These are phyloP conservation scores for Polypedilum pembai DNA, from an alignment of 1,140 invertebrate genomes.

Conservation along the genomic window DNA sequence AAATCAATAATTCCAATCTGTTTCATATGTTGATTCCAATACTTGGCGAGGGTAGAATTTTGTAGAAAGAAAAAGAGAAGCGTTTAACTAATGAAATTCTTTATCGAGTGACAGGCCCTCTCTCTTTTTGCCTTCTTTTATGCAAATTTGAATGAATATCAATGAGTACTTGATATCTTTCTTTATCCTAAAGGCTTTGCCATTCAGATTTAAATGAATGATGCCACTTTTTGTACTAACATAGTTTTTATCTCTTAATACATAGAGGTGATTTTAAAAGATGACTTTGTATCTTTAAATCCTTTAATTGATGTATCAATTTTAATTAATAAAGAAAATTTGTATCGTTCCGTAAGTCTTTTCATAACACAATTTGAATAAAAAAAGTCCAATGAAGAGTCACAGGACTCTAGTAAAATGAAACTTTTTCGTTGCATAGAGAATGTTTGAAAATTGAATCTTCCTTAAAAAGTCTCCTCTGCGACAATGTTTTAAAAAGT, in stretches of 20 bases:
- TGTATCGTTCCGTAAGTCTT: background rate
- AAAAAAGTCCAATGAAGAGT: background rate
- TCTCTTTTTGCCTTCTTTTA: background rate
- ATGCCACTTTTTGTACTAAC: background rate
- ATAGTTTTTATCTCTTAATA: background rate
- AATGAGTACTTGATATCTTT: background rate
- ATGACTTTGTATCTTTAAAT: too few species aligned
- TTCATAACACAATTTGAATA: background rate
- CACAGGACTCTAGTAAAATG: background rate
- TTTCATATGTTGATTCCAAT: constrained; percentile 3
- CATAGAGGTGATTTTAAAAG: too few species aligned
- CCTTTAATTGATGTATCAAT: background rate
- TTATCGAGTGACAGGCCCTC: background rate
- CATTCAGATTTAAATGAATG: background rate
- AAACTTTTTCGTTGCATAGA: background rate
- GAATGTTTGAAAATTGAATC: background rate
- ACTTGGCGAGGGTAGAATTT: background rate
- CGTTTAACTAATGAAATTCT: constrained; percentile 7
- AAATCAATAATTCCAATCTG: constrained; percentile 7
- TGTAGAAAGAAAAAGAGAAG: background rate
- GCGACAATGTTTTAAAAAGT: background rate
- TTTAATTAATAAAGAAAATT: constrained; percentile 1
- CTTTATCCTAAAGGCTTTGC: background rate
- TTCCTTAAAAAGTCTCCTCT: background rate
- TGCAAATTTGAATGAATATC: constrained; percentile 7